Percentiles rank a stretch among this genome's conserved stretches.
These are phyloP conservation scores for Drosophila nebulosa DNA, from an alignment of 1,140 invertebrate species.

Conservation along the genomic window DNA sequence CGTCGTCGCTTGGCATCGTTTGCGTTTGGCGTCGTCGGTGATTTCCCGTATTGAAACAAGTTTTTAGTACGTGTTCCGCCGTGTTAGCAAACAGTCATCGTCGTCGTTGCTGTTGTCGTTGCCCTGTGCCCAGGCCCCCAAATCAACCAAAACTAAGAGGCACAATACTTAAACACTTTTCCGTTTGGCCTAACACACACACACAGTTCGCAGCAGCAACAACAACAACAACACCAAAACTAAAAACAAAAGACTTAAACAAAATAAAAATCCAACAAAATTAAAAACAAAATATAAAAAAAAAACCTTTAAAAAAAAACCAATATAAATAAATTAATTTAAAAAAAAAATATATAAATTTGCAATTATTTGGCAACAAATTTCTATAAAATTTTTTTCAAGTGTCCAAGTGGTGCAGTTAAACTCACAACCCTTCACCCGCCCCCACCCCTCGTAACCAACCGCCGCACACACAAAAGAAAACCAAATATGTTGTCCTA, in stretches of 20 bases:
- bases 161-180: conserved; percentile 1
- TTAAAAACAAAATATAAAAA: neutral
- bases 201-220: neutral
- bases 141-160: neutral
- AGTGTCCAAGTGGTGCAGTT: neutral
- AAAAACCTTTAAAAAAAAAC: neutral
- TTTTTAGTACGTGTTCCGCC: conserved; percentile 81
- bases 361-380: neutral
- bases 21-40: conserved; percentile 7
- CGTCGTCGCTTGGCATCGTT: neutral
- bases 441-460: neutral
- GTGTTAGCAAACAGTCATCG: conserved; percentile 79
- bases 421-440: neutral
- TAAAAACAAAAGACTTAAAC: neutral
- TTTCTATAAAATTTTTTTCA: neutral
- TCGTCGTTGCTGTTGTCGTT: conserved; percentile 1
- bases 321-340: neutral
- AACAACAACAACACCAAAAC: conserved; percentile 10
- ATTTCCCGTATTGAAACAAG: conserved; percentile 65
- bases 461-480: neutral
- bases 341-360: neutral
- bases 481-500: neutral
- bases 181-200: neutral
- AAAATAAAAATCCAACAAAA: conserved; percentile 7
- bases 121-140: neutral